These are phyloP conservation scores for Nephrocerus scutellatus DNA, from an alignment of 2,888 invertebrate genomes.

Conservation along the genomic window DNA sequence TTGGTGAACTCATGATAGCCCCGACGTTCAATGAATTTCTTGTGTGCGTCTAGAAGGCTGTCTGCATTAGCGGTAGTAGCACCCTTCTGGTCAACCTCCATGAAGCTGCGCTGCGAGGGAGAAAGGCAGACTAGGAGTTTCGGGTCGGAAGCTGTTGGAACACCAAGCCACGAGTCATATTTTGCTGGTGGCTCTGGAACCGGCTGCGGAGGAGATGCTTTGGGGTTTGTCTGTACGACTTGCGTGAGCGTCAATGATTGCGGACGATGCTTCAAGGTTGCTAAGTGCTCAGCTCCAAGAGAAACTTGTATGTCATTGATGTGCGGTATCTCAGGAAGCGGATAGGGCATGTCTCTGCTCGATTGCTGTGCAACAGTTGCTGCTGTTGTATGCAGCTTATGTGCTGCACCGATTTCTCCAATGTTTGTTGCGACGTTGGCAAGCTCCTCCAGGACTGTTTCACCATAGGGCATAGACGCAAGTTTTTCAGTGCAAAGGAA, in stretches of 20 bases:
- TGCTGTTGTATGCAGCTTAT: constrained; percentile 10
- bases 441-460: constrained; percentile 60
- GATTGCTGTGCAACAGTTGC: constrained; percentile 10
- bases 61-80: constrained; percentile 50
- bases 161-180: constrained; percentile 52
- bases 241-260: constrained; percentile 14
- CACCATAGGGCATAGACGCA: constrained; percentile 62
- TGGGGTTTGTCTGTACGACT: too few relatives aligned
- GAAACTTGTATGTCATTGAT: constrained; percentile 47
- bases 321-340: constrained; percentile 49
- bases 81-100: constrained; percentile 51
- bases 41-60: constrained; percentile 61
- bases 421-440: constrained; percentile 56
- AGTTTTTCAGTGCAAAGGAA: constrained; percentile 61
- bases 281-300: constrained; percentile 11
- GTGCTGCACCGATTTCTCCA: constrained; percentile 29
- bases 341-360: constrained; percentile 48
- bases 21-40: constrained; percentile 60
- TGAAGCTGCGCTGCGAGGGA: constrained; percentile 60
- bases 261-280: constrained; percentile 15
- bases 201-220: constrained; percentile 23
- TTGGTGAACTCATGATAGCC: constrained; percentile 51
- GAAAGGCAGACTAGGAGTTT: constrained; percentile 62
- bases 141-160: constrained; percentile 56
- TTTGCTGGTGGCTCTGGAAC: constrained; percentile 22